phyloP scores from a whole-genome alignment of 2,888 invertebrate species.

The Acheta domesticus region DNA sequence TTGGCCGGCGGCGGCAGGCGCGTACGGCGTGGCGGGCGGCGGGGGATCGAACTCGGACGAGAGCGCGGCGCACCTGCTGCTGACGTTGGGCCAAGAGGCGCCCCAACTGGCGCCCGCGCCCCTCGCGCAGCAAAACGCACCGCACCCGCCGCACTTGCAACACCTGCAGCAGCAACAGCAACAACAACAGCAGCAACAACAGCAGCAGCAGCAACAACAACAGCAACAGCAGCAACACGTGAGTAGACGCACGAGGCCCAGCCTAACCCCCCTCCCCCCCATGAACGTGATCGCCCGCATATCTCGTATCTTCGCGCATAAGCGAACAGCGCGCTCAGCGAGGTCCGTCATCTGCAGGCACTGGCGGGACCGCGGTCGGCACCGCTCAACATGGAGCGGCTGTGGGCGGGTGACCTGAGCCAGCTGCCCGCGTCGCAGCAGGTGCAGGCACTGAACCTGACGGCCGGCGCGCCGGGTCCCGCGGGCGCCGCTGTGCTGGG shows the following conservation, averaged over 20 bases:
- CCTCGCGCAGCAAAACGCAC: slow-evolving; percentile 42
- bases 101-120: slow-evolving; percentile 41
- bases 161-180: slow-evolving; percentile 93
- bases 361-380: slow-evolving; percentile 50
- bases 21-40: slow-evolving; percentile 49
- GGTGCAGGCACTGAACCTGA: slow-evolving; percentile 70
- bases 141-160: slow-evolving; percentile 61
- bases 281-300: background rate
- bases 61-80: slow-evolving; percentile 64
- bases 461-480: slow-evolving; percentile 43
- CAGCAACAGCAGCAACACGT: slow-evolving; percentile 76
- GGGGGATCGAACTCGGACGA: slow-evolving; percentile 50
- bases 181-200: slow-evolving; percentile 42
- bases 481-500: slow-evolving; percentile 43
- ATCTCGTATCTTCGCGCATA: slow-evolving; percentile 36
- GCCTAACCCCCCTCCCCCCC: background rate
- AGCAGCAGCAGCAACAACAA: slow-evolving; percentile 63
- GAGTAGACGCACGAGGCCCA: slow-evolving; percentile 44
- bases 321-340: slow-evolving; percentile 22
- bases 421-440: slow-evolving; percentile 80
- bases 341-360: slow-evolving; percentile 48
- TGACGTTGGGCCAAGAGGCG: slow-evolving; percentile 69
- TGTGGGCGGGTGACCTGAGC: slow-evolving; percentile 85
- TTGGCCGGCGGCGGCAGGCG: slow-evolving; percentile 51
- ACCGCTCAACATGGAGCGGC: slow-evolving; percentile 84